phyloP scores from a whole-genome alignment of 2,888 invertebrate species.

The Xestia ashworthii region DNA sequence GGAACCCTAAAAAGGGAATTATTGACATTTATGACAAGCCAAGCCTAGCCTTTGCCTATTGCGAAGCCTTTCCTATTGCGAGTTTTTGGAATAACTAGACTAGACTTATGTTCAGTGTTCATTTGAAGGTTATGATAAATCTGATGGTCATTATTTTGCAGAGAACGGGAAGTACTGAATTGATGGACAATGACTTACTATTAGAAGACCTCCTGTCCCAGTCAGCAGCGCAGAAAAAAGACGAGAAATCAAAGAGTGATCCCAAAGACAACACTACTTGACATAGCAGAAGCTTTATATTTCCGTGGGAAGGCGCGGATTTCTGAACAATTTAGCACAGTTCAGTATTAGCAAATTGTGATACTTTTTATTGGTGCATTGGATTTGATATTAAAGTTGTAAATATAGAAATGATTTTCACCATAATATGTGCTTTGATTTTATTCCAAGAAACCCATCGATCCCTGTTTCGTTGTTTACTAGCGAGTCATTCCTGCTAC shows the following conservation, averaged over 20 bases:
- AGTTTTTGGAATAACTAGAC: background rate
- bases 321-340: slow-evolving; percentile 70
- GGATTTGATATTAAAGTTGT: slow-evolving; percentile 64
- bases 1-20: too few species aligned
- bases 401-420: slow-evolving; percentile 65
- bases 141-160: slow-evolving; percentile 66
- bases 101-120: background rate
- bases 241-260: slow-evolving; percentile 74
- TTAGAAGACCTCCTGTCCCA: slow-evolving; percentile 84
- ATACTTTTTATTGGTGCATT: slow-evolving; percentile 76
- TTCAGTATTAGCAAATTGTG: slow-evolving; percentile 86
- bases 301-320: slow-evolving; percentile 77
- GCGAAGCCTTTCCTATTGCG: background rate
- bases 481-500: background rate
- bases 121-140: background rate
- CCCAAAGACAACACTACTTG: slow-evolving; percentile 82
- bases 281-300: slow-evolving; percentile 81
- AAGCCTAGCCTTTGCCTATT: background rate
- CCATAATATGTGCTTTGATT: slow-evolving; percentile 41
- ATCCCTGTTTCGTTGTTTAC: background rate
- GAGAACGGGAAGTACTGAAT: slow-evolving; percentile 83
- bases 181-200: slow-evolving; percentile 85
- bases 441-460: background rate
- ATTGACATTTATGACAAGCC: background rate
- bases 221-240: slow-evolving; percentile 79